phyloP scores from a whole-genome alignment of 2,888 invertebrate genomes.

The Clivina fossor region DNA sequence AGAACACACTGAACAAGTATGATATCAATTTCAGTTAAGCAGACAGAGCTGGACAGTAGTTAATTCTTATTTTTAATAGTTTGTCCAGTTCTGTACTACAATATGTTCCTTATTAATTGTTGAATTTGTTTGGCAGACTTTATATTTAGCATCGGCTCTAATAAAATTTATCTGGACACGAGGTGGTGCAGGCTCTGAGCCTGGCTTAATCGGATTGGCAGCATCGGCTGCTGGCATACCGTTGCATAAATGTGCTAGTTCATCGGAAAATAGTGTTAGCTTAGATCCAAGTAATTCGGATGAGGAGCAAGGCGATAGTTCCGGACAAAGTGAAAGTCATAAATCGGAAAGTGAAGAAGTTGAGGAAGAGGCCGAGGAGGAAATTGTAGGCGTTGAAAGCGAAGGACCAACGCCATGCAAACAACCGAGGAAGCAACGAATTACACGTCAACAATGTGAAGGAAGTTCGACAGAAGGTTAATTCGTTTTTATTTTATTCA shows the following conservation, averaged over 20 bases:
- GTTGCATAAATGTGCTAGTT: conserved; percentile 62
- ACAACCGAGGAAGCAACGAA: conserved; percentile 49
- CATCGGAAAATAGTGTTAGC: conserved; percentile 79
- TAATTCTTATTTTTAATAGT: too few relatives aligned
- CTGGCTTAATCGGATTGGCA: conserved; percentile 51
- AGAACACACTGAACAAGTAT: conserved; percentile 88
- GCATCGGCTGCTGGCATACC: conserved; percentile 53
- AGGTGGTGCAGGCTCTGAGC: conserved; percentile 55
- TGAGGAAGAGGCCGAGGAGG: conserved; percentile 53
- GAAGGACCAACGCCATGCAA: conserved; percentile 58
- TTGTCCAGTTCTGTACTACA: background rate
- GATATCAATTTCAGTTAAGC: conserved; percentile 7
- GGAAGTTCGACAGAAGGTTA: conserved; percentile 45
- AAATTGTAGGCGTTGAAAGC: conserved; percentile 50
- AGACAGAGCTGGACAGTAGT: background rate
- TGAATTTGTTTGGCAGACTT: conserved; percentile 69
- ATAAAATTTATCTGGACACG: conserved; percentile 92
- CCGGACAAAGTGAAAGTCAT: conserved; percentile 58
- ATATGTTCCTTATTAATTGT: too few relatives aligned
- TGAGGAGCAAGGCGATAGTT: conserved; percentile 71
- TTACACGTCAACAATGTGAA: conserved; percentile 40
- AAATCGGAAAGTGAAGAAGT: conserved; percentile 55
- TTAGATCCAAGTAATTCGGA: conserved; percentile 80
- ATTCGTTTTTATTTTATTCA: background rate
- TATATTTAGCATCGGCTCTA: conserved; percentile 85